Percentiles rank a stretch among this genome's conserved stretches.
These are phyloP conservation scores for Pipa parva DNA, from an alignment of 2,113 vertebrate genomes.

Conservation along the genomic window DNA sequence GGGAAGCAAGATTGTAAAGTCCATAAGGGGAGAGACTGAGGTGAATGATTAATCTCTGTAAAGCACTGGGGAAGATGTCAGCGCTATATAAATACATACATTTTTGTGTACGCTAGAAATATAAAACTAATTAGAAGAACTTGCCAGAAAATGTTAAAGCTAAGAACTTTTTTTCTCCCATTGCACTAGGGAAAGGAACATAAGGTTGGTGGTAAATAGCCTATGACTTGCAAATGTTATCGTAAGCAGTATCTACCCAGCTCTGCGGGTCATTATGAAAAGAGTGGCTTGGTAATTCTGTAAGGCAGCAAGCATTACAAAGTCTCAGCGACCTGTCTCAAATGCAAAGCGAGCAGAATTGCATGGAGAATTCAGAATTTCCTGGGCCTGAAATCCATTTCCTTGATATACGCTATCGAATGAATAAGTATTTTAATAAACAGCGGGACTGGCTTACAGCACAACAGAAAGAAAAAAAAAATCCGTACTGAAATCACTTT, in stretches of 20 bases:
- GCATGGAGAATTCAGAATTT: background rate
- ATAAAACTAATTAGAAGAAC: constrained; percentile 2
- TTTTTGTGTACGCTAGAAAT: constrained; percentile 2
- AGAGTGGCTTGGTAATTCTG: constrained; percentile 24
- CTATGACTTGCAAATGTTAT: constrained; percentile 41
- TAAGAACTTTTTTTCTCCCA: constrained; percentile 9
- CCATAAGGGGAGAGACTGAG: too few species aligned
- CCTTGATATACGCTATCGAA: background rate
- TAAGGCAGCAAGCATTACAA: constrained; percentile 24
- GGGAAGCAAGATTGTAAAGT: background rate
- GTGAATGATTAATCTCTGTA: too few species aligned
- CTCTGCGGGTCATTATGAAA: constrained; percentile 26
- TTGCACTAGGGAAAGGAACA: constrained; percentile 28
- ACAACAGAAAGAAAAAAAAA: background rate
- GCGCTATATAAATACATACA: background rate
- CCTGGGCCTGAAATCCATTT: constrained; percentile 6
- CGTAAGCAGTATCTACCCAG: constrained; percentile 25
- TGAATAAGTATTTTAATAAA: constrained; percentile 15
- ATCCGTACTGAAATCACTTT: constrained; percentile 5
- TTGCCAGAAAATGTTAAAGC: constrained; percentile 3
- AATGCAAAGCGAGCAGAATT: constrained; percentile 2
- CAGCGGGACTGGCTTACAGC: background rate
- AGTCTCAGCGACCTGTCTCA: constrained; percentile 10
- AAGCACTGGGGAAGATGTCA: background rate
- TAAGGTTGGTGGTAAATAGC: constrained; percentile 34